Base-by-base conservation (phyloP, 1,140 invertebrate genomes). In the Temnothorax nylanderi region DNA sequence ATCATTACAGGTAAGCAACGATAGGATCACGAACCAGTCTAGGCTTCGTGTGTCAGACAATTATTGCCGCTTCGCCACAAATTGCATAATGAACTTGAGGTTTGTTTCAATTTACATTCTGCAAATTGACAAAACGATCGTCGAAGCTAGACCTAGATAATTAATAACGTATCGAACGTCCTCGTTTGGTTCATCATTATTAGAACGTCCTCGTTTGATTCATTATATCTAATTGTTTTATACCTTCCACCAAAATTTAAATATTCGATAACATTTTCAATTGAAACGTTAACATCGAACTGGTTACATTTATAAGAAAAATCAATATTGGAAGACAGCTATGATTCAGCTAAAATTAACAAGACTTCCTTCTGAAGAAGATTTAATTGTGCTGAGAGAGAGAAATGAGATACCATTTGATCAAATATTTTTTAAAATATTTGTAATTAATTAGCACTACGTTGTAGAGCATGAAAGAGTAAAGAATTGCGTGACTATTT, bases 11-110 rank as follows among this genome's bases (percentile, higher is more conserved):
- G 13, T 60, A 84, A 21, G 37, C 37, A 71, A 75, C 54, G 69
- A 82, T 82, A 58, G 54, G 18, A 82, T 82, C 78, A 41, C 54
- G n/a, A 82, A 74, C 18, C 41, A 72, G 21, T 47, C 10, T 26
- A 74, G 69, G 11, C 13, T 49, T 21, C 18, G 32, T 26, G 32
- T 47, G 65, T 72, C 54, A 16, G 13, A 37, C 18, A 60, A 41
- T 60, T 44, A 44, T 81, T 58, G 44, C 26, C n/a, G 34, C 16
- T 34, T 6, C 44, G 21, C 26, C 37, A 32, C 54, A 37, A 13
- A 60, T 84, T 84, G 69, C n/a, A 54, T 32, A 82, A 82, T 26
- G 18, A 71, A 37, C 8, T 81, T 44, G 26, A 72, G 34, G n/a
- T 71, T 54, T 44, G 49, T 13, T 44, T 26, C 51, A 51, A 71